These are phyloP conservation scores for Cantharis rustica DNA, from an alignment of 2,888 invertebrate species.

Conservation along the genomic window DNA sequence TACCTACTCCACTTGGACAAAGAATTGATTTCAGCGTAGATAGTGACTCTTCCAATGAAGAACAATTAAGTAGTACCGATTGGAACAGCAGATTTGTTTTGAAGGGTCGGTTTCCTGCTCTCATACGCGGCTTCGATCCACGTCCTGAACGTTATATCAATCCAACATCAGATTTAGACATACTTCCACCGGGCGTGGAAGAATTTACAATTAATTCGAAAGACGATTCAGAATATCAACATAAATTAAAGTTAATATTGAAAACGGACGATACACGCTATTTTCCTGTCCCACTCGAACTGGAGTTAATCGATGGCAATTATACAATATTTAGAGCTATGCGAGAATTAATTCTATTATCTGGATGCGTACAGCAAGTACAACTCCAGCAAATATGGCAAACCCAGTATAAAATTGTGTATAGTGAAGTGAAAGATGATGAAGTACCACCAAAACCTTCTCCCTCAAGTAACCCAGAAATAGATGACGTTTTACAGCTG, in stretches of 20 bases:
- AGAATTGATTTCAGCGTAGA: constrained; percentile 92
- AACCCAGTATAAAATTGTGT: constrained; percentile 85
- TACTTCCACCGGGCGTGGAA: constrained; percentile 75
- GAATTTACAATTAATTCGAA: constrained; percentile 56
- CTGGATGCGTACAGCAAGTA: constrained; percentile 68
- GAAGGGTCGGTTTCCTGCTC: constrained; percentile 93
- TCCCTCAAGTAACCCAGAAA: constrained; percentile 67
- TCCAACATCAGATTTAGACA: constrained; percentile 90
- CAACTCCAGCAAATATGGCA: constrained; percentile 75
- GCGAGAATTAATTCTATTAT: constrained; percentile 79
- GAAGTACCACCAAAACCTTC: constrained; percentile 60
- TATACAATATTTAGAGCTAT: constrained; percentile 95
- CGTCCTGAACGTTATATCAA: constrained; percentile 97
- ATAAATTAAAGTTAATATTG: constrained; percentile 71
- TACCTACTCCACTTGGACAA: constrained; percentile 82
- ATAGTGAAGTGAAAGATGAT: constrained; percentile 65
- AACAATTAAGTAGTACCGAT: constrained; percentile 79
- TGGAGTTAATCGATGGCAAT: constrained; percentile 80
- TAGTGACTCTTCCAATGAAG: constrained; percentile 88
- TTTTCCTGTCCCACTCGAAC: constrained; percentile 60
- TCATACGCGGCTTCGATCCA: constrained; percentile 99
- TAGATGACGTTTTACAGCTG: constrained; percentile 82
- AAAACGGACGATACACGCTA: constrained; percentile 53
- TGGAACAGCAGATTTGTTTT: constrained; percentile 99
- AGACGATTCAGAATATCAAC: constrained; percentile 60